Percentiles rank a stretch among this genome's conserved stretches.
phyloP scores from a whole-genome alignment of 2,888 invertebrate species.

The Heliconius ismenius region DNA sequence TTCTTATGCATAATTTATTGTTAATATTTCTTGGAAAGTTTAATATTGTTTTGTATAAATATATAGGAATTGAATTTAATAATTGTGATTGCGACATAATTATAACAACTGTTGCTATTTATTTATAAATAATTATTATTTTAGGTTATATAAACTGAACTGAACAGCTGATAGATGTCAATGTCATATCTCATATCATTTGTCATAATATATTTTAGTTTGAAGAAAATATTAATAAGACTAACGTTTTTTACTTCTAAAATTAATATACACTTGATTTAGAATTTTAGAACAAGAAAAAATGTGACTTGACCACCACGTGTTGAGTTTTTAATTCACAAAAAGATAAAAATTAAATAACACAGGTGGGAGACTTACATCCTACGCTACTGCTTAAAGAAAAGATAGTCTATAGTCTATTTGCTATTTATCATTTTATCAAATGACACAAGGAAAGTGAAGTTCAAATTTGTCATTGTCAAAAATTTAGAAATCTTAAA shows the following conservation, averaged over 20 bases:
- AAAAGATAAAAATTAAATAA: no score
- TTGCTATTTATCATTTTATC: not conserved
- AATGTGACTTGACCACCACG: no score
- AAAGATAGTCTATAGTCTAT: no score
- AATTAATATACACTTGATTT: no score
- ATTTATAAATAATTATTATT: slow-evolving; percentile 26
- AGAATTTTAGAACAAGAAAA: no score
- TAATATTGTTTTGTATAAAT: slow-evolving; percentile 41
- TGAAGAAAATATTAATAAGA: not conserved
- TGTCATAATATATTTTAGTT: not conserved
- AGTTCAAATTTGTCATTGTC: slow-evolving; percentile 1
- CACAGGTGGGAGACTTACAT: no score
- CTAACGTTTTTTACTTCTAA: no score
- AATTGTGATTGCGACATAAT: slow-evolving; percentile 56
- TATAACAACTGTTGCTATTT: not conserved
- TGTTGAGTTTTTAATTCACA: no score
- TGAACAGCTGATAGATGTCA: slow-evolving; percentile 26
- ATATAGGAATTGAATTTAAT: slow-evolving; percentile 43
- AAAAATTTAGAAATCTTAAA: not conserved
- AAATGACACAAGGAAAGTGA: not conserved
- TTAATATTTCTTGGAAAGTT: slow-evolving; percentile 53
- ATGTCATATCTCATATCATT: not conserved
- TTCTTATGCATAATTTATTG: slow-evolving; percentile 50
- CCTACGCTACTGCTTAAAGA: no score
- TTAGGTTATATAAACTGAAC: slow-evolving; percentile 28